phyloP scores from a whole-genome alignment of 2,797 vertebrate genomes.

The Threskiornis aethiopicus region DNA sequence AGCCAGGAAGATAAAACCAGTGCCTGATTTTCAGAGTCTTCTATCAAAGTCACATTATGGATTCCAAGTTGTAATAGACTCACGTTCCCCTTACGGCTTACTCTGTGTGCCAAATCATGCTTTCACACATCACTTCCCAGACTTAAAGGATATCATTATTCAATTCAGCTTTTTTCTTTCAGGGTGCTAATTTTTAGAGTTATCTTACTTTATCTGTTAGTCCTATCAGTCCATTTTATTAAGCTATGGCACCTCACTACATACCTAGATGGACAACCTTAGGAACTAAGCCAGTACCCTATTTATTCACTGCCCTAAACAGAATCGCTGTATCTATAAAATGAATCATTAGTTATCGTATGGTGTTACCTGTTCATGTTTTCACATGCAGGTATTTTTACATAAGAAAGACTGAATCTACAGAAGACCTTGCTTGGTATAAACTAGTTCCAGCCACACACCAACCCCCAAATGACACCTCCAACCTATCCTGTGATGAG shows the following conservation, averaged over 20 bases:
- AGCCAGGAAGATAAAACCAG: not conserved
- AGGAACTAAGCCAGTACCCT: not conserved
- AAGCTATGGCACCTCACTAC: not conserved
- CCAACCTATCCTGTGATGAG: not conserved
- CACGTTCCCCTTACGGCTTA: not conserved
- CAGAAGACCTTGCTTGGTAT: not conserved
- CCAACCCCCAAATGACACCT: not conserved
- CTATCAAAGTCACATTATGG: not conserved
- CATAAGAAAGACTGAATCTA: not conserved
- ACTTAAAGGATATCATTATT: not conserved
- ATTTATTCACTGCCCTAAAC: not conserved
- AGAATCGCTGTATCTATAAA: not conserved
- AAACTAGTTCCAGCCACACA: not conserved
- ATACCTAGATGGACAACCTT: not conserved
- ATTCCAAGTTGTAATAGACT: not conserved
- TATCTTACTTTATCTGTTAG: not conserved
- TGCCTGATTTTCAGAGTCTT: not conserved
- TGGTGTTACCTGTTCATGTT: not conserved
- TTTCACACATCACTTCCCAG: not conserved
- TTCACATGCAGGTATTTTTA: not conserved
- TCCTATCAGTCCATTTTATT: not conserved
- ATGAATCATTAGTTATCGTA: not conserved
- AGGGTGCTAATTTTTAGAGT: not conserved
- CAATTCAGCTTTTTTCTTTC: not conserved
- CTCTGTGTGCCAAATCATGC: not conserved